Evolutionary conservation across 2,888 invertebrate species (phyloP).

Genomic region (Lasioglossum calceatum): DNA sequence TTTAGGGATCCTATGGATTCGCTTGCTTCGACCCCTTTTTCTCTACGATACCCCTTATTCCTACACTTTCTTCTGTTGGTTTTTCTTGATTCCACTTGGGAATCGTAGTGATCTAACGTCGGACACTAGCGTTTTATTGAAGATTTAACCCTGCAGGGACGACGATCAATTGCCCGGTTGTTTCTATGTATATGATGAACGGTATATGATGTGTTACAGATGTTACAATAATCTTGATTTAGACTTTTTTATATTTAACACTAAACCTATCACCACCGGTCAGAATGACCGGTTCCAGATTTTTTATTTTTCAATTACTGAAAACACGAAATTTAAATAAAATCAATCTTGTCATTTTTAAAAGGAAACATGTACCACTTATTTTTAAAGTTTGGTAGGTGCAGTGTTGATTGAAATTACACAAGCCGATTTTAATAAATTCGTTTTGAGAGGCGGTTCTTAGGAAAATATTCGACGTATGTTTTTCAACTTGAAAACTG

Average conservation of each 20-base stretch:
- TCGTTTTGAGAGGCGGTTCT: too few species aligned
- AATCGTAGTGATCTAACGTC: not conserved
- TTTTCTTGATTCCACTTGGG: not conserved
- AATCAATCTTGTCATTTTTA: too few species aligned
- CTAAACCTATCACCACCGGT: too few species aligned
- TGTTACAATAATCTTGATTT: not conserved
- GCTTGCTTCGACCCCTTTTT: not conserved
- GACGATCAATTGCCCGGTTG: not conserved
- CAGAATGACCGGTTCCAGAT: too few species aligned
- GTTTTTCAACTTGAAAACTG: too few species aligned
- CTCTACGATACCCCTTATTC: not conserved
- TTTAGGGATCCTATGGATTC: not conserved
- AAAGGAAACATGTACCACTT: too few species aligned
- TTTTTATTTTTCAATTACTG: too few species aligned
- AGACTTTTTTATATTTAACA: not conserved
- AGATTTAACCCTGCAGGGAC: not conserved
- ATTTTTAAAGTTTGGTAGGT: too few species aligned
- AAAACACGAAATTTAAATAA: too few species aligned
- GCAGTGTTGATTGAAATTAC: too few species aligned
- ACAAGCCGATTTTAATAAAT: too few species aligned
- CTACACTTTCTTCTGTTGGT: not conserved
- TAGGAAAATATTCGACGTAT: too few species aligned
- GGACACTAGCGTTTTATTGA: not conserved
- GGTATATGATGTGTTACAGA: not conserved
- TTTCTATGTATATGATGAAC: not conserved